phyloP scores from a whole-genome alignment of 37 sponge, comb jelly and placozoan species.

The Geodia barretti region DNA sequence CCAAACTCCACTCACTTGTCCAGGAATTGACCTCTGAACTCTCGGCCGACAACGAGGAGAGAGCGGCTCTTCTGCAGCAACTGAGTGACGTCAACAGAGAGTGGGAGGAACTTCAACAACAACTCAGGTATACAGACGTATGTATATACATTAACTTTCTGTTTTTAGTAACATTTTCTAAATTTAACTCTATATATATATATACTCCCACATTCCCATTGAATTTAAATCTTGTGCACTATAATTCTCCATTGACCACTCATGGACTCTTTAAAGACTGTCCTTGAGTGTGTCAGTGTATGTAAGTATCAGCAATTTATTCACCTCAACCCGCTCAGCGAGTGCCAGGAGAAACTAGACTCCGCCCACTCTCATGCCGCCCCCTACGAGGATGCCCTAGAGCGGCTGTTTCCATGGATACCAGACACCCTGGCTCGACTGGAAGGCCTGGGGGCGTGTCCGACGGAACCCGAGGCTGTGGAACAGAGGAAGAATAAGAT shows the following conservation, averaged over 20 bases:
- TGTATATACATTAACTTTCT: too few relatives aligned
- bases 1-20: conserved; percentile 20
- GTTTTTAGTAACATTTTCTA: too few relatives aligned
- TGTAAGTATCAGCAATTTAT: too few relatives aligned
- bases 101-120: conserved; percentile 34
- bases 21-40: conserved; percentile 23
- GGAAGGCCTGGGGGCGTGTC: conserved; percentile 32
- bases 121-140: not conserved
- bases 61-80: conserved; percentile 19
- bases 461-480: conserved; percentile 52
- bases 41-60: conserved; percentile 24
- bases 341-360: conserved; percentile 28
- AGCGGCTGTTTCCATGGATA: conserved; percentile 48
- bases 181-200: not conserved
- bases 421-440: conserved; percentile 15
- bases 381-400: conserved; percentile 37
- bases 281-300: too few relatives aligned
- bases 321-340: conserved; percentile 16
- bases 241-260: too few relatives aligned
- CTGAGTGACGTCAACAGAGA: conserved; percentile 20
- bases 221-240: not conserved
- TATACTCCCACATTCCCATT: not conserved
- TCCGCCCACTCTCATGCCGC: conserved; percentile 27
- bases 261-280: not conserved
- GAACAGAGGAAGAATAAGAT: conserved; percentile 47